These are phyloP conservation scores for Heloderma charlesbogerti DNA, from an alignment of 2,113 vertebrate genomes.

Conservation along the genomic window DNA sequence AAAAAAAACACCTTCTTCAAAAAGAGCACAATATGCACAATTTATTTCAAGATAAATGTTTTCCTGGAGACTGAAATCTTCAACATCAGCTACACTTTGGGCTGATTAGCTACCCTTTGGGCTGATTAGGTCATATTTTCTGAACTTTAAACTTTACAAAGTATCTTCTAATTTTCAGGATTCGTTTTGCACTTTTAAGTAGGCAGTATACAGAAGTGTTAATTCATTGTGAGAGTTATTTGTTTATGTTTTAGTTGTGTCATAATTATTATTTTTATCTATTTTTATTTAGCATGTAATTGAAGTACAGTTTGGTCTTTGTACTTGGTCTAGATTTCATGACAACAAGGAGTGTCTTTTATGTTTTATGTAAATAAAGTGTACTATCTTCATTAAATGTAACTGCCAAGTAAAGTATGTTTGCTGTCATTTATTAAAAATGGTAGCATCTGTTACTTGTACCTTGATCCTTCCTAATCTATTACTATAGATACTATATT, in stretches of 20 bases:
- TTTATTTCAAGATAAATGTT: slow-evolving; percentile 74
- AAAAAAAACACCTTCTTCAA: slow-evolving; percentile 60
- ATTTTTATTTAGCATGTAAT: slow-evolving; percentile 80
- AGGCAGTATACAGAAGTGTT: slow-evolving; percentile 81
- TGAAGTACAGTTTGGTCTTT: slow-evolving; percentile 78
- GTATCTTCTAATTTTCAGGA: slow-evolving; percentile 74
- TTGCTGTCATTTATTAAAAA: slow-evolving; percentile 48
- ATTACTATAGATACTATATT: slow-evolving; percentile 22
- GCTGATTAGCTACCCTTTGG: slow-evolving; percentile 68
- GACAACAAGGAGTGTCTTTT: slow-evolving; percentile 72
- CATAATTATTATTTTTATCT: slow-evolving; percentile 85
- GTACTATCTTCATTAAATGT: slow-evolving; percentile 80
- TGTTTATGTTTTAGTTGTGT: slow-evolving; percentile 82
- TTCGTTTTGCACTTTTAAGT: slow-evolving; percentile 81
- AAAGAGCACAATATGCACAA: slow-evolving; percentile 84
- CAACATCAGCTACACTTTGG: slow-evolving; percentile 67
- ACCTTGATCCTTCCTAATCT: slow-evolving; percentile 64
- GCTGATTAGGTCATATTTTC: slow-evolving; percentile 72
- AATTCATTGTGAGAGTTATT: slow-evolving; percentile 70
- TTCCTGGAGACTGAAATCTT: slow-evolving; percentile 77
- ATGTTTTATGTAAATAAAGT: slow-evolving; percentile 85
- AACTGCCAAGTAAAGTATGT: slow-evolving; percentile 70
- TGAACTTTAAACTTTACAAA: slow-evolving; percentile 71
- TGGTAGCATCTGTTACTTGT: slow-evolving; percentile 32
- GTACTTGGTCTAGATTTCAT: slow-evolving; percentile 78